Evolutionary conservation across 2,888 invertebrate species (phyloP).

Genomic region (Dryomyza anilis): DNA sequence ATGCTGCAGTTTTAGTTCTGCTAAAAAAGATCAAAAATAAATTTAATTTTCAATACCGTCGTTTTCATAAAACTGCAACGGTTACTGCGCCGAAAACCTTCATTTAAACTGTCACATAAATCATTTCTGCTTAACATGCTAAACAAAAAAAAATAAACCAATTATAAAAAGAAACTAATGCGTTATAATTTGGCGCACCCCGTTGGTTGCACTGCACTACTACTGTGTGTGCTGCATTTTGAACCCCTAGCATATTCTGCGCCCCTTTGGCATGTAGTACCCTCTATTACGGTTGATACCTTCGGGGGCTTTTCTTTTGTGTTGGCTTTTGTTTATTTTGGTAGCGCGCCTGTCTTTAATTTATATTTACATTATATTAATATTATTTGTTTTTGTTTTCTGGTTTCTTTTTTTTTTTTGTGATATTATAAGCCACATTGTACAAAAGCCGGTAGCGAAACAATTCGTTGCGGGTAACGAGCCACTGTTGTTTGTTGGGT

Average conservation of each 20-base stretch:
- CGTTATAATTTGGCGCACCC: background rate
- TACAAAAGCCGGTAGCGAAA: too few species aligned
- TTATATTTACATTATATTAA: conserved; percentile 10
- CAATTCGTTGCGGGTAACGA: conserved; percentile 18
- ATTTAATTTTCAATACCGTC: too few species aligned
- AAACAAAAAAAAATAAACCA: too few species aligned
- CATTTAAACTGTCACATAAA: too few species aligned
- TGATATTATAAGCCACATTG: background rate
- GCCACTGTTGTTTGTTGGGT: conserved; percentile 10
- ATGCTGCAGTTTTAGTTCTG: too few species aligned
- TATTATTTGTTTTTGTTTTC: background rate
- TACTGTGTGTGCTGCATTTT: background rate
- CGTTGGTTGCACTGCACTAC: background rate
- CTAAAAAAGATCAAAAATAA: too few species aligned
- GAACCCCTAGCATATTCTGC: background rate
- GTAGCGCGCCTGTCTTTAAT: conserved; percentile 20
- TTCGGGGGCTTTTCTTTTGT: conserved; percentile 13
- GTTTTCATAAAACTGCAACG: too few species aligned
- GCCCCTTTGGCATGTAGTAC: background rate
- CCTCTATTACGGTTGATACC: too few species aligned
- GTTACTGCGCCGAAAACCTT: too few species aligned
- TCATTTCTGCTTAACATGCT: too few species aligned
- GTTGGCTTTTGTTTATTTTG: conserved; percentile 8
- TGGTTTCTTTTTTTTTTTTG: background rate
- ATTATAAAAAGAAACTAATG: background rate